Evolutionary conservation across 2,797 vertebrate species (phyloP), one percentile per base, ranked within the genome.

Genomic region (Xenops minutus): DNA sequence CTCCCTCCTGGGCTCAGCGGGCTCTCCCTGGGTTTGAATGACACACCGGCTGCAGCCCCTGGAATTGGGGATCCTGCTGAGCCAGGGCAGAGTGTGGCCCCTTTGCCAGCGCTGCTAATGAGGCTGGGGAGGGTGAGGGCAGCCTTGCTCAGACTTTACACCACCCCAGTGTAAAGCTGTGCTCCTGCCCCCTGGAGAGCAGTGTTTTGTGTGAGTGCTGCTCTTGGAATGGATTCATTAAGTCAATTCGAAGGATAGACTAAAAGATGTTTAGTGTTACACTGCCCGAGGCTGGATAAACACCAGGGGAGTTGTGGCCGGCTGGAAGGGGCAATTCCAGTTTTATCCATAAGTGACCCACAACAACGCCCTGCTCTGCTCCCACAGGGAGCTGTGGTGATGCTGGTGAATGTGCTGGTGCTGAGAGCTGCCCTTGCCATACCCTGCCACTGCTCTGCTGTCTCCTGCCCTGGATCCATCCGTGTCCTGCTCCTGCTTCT

Each of bases 201-300:
- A 63, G 62, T 11, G 1, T 74, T 97, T 85, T 85, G 67, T 96
- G 66, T 20, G 79, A 88, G 30, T 41, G 66, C 93, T 59, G 61
- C 32, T 23, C 85, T 81, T 93, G 74, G 76, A 93, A 93, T 19
- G 43, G 90, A 93, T 94, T 96, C 41, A 93, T 96, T 91, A 95
- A 96, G 76, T 73, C 16, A 27, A 30, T 83, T 49, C 61, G 94
- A 89, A 85, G 88, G 73, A 81, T 43, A 79, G 89, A 54, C 46
- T 79, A 72, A 86, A 58, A 0, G 43, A n/a, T 94, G 74, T 89
- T 94, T 83, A 51, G 81, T 77, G 81, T 79, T 85, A 73, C 89
- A 73, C 41, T 68, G 39, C 2, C 1, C 2, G 6, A 52, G 64
- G 84, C 52, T 92, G 81, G 71, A 71, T 74, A 77, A 96, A 92